Base-by-base conservation (phyloP, 1,140 invertebrate species). In the Mercenaria mercenaria region DNA sequence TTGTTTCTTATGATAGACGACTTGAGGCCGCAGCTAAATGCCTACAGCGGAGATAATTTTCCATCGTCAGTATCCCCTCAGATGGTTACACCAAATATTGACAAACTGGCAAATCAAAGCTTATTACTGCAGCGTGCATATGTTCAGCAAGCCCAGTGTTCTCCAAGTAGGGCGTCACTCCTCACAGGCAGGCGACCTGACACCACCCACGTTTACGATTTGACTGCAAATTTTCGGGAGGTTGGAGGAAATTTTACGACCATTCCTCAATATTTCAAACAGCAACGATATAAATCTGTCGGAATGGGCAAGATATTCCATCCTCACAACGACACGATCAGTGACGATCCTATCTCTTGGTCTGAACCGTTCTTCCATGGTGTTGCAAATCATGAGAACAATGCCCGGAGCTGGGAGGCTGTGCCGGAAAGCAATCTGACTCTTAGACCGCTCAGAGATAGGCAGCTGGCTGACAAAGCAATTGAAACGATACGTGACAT, bases 401-500 rank as follows among this genome's bases (percentile, higher is more conserved):
- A 26, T 20, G 4, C 26, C 8, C 18, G 26, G 6, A 84, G 81
- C 61, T 84, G 81, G 81, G 13, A 69, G 23, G 59, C 39, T 43
- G 41, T 84, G 18, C n/a, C 32, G 0, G 39, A 47, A 18, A 50
- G 6, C 13, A 20, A n/a, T 2, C 52, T 67, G 10, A 29, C 0
- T 0, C 3, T 10, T 11, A 3, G n/a, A 50, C 59, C n/a, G 10
- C 81, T 98, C 76, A 98, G 98, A 18, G 98, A 98, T 94, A 96
- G 98, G 61, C 94, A 96, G 87, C 93, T 97, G 26, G 94, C 97
- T 1, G 93, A 97, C 20, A 97, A 97, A 93, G 98, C 98, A 2
- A 96, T 97, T 89, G 94, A 96, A 13, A 97, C 98, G 92, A 93
- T 98, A 91, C 94, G 96, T 88, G 83, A 93, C 91, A 90, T 91